Percentiles rank a stretch among this genome's conserved stretches.
These are phyloP conservation scores for Ochropleura leucogaster DNA, from an alignment of 2,888 invertebrate genomes.

Conservation along the genomic window DNA sequence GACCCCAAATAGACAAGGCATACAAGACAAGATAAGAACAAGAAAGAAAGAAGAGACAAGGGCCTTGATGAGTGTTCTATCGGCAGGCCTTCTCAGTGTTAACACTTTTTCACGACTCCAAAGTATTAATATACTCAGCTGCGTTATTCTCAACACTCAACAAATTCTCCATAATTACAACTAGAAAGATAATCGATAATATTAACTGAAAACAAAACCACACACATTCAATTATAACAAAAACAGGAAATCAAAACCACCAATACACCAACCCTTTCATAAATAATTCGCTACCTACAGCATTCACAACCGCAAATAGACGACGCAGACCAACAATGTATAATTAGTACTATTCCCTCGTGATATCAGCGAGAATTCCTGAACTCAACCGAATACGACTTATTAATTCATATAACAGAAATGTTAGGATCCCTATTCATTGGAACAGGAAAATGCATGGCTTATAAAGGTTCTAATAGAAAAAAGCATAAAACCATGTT, in stretches of 20 bases:
- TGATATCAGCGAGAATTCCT: constrained; percentile 48
- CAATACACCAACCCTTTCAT: constrained; percentile 19
- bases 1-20: no score
- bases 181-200: background rate
- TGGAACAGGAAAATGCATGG: background rate
- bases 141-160: background rate
- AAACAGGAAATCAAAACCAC: constrained; percentile 18
- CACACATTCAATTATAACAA: background rate
- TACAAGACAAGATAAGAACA: no score
- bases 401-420: constrained; percentile 55
- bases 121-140: background rate
- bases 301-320: constrained; percentile 46
- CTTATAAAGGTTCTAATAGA: no score
- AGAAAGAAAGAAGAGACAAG: no score
- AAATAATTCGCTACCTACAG: constrained; percentile 29
- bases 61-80: no score
- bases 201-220: constrained; percentile 14
- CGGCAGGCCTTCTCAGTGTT: no score
- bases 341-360: constrained; percentile 58
- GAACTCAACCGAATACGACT: constrained; percentile 38
- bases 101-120: no score
- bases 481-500: background rate
- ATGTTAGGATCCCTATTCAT: constrained; percentile 13
- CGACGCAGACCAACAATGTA: constrained; percentile 31
- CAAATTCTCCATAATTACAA: background rate